Base-by-base conservation (phyloP, 2,113 vertebrate genomes). In the Pteropus alecto region DNA sequence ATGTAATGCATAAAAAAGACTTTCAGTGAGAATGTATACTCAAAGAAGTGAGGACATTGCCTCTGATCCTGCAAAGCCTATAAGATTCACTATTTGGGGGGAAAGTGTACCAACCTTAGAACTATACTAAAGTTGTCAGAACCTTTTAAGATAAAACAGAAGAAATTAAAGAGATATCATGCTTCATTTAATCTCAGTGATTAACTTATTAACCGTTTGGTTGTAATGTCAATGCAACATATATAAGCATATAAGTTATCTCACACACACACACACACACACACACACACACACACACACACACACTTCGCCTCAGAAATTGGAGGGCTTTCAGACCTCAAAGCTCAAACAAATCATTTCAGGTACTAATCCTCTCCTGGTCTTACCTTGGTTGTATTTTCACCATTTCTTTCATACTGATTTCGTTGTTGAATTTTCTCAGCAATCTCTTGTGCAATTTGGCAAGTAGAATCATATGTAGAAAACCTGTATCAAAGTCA, bases 351-450 rank as follows among this genome's bases (percentile, higher is more conserved):
- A 84, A 48, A 19, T 18, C 4, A 4, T 26, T 12, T 7, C 22
- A 26, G 22, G 14, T 0, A 2, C 15, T 46, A 7, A n/a, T 4
- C 19, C 68, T 5, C 33, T 41, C 88, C 26, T 0, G 60, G 11
- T 2, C 19, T 84, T 98, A 99, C 99, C 99, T 99, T 99, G 24
- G 99, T 97, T 30, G 99, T 98, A 97, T 99, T 99, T 41, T 99
- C 99, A 78, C 99, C 99, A 58, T 98, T 99, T 92, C 99, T 99
- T 96, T 99, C 99, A 96, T 98, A 98, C 65, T 99, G 99, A 98
- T 99, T 99, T 41, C 99, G 98, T 94, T 99, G 99, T 97, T 99
- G 99, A 86, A 99, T 99, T 93, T 98, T 99, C 98, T 99, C 99
- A 11, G 99, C 99, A 71, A 99, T 98, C 96, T 99, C 99, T 95